phyloP scores from a whole-genome alignment of 2,888 invertebrate genomes.

The Meandrusa payeni region DNA sequence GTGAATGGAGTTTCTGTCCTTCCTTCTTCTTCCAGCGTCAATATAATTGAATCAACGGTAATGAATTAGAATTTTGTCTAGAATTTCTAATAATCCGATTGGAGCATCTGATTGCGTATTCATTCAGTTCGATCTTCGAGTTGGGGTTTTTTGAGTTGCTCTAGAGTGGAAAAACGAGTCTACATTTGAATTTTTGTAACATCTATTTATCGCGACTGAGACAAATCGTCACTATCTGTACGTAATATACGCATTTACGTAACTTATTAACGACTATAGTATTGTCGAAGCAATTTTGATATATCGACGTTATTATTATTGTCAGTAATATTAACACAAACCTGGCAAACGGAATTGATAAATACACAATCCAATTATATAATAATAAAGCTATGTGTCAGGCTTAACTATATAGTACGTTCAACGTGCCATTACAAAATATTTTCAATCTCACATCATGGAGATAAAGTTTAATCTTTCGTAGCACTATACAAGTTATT shows the following conservation, averaged over 20 bases:
- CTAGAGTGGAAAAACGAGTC: too few species aligned
- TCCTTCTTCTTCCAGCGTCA: too few species aligned
- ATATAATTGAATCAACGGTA: too few species aligned
- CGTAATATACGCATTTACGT: slow-evolving; percentile 1
- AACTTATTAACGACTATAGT: slow-evolving; percentile 1
- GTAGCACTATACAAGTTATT: neutral
- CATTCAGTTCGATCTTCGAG: too few species aligned
- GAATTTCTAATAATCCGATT: too few species aligned
- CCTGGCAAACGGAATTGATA: slow-evolving; percentile 4
- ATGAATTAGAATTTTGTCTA: too few species aligned
- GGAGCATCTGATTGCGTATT: too few species aligned
- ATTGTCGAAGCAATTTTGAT: slow-evolving; percentile 10
- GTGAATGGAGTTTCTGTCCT: too few species aligned
- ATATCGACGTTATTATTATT: slow-evolving; percentile 14
- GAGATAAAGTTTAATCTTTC: slow-evolving; percentile 3
- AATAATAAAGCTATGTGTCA: slow-evolving; percentile 4
- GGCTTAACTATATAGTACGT: neutral
- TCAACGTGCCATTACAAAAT: neutral
- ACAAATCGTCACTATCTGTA: neutral
- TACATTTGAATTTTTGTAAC: too few species aligned
- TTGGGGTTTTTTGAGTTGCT: too few species aligned
- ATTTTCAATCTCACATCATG: neutral
- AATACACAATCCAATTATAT: slow-evolving; percentile 4
- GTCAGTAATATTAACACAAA: slow-evolving; percentile 7
- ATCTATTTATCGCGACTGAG: neutral